A percentile compares a stretch with the other conserved stretches of the same genome.
Evolutionary conservation across 1,140 invertebrate species (phyloP).

Genomic region (Olivierus martensii): DNA sequence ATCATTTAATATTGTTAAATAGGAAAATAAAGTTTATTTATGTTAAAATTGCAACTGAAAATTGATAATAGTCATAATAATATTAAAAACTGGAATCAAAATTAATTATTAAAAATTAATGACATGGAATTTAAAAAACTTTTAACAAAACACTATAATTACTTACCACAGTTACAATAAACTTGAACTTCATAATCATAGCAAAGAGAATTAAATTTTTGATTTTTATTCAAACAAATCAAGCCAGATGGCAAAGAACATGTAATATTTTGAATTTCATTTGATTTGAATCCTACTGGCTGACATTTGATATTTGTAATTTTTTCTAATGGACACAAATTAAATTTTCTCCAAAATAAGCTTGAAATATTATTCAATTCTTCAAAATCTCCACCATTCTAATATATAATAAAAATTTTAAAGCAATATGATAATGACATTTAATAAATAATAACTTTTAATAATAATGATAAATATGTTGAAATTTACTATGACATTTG

Average conservation of each 20-base stretch:
- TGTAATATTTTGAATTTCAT: conserved; percentile 42
- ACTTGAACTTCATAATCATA: conserved; percentile 56
- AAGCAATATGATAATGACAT: too few relatives aligned
- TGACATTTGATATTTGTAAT: not conserved
- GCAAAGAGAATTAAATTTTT: conserved; percentile 22
- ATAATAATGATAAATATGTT: too few relatives aligned
- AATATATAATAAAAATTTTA: not conserved
- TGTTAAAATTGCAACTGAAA: too few relatives aligned
- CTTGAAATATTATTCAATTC: not conserved
- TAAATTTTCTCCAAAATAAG: not conserved
- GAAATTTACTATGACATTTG: too few relatives aligned
- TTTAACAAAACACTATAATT: too few relatives aligned
- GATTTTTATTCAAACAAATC: conserved; percentile 37
- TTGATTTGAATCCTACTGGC: not conserved
- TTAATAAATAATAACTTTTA: too few relatives aligned
- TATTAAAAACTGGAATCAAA: too few relatives aligned
- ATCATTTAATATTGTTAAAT: too few relatives aligned
- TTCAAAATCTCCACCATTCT: not conserved
- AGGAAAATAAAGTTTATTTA: too few relatives aligned
- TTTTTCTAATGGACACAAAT: not conserved
- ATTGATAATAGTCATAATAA: too few relatives aligned
- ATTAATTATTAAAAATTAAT: too few relatives aligned
- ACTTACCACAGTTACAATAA: conserved; percentile 44
- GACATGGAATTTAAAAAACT: too few relatives aligned
- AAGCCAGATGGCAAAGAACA: conserved; percentile 57